Conservation (phyloP, 2,797 vertebrate genomes). For the Varecia variegata region DNA sequence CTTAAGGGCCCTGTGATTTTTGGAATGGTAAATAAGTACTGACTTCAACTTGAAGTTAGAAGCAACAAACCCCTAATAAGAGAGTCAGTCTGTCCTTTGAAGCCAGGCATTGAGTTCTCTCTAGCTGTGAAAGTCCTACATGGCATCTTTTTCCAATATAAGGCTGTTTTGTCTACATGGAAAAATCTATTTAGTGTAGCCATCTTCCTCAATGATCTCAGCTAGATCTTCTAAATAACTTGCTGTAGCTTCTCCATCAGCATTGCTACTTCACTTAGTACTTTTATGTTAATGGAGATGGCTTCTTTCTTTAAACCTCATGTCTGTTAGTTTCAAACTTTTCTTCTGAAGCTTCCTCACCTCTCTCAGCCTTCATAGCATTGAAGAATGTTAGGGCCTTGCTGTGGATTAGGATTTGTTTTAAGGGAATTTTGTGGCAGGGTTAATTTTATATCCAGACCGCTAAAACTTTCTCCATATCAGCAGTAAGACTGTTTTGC, state of each 20-base stretch:
- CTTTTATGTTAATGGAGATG: neutral
- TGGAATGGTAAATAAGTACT: neutral
- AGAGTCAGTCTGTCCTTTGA: neutral
- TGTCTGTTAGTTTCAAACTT: neutral
- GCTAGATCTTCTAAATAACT: neutral
- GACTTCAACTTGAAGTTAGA: neutral
- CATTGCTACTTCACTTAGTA: neutral
- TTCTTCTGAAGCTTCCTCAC: neutral
- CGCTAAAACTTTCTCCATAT: neutral
- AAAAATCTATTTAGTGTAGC: neutral
- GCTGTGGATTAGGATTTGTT: neutral
- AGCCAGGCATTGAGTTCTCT: neutral
- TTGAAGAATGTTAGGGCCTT: neutral
- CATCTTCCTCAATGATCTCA: neutral
- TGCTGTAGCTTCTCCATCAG: neutral
- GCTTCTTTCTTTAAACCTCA: neutral
- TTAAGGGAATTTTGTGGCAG: neutral
- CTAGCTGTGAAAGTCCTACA: neutral
- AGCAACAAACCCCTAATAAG: neutral
- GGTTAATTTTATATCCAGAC: neutral
- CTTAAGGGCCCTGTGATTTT: neutral
- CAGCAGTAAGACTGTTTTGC: neutral
- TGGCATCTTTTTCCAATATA: neutral
- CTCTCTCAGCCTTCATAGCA: neutral
- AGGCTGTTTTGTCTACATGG: neutral